Evolutionary conservation across 2,888 invertebrate species (phyloP).

Genomic region (Pandemis corylana): DNA sequence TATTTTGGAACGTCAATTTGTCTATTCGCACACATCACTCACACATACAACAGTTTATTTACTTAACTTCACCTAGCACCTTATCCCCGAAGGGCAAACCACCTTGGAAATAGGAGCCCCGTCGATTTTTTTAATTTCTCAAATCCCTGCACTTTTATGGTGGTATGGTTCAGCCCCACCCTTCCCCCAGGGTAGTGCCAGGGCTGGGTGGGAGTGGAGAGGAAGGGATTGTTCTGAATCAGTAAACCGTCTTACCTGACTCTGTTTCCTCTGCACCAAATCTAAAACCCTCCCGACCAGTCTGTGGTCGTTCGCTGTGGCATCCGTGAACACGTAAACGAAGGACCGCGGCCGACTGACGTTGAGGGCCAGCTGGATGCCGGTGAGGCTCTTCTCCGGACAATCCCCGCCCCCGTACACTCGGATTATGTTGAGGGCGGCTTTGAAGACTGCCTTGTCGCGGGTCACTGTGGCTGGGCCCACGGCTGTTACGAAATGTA

Average conservation of each 20-base stretch:
- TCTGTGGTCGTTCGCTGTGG: constrained; percentile 88
- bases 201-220: too few species aligned
- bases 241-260: constrained; percentile 82
- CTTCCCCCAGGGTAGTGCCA: too few species aligned
- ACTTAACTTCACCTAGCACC: too few species aligned
- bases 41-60: too few species aligned
- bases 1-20: too few species aligned
- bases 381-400: constrained; percentile 89
- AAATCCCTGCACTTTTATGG: too few species aligned
- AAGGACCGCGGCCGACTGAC: constrained; percentile 87
- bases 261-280: constrained; percentile 89
- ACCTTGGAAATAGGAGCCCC: too few species aligned
- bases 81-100: too few species aligned
- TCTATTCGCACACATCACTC: too few species aligned
- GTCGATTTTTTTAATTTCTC: too few species aligned
- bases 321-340: constrained; percentile 91
- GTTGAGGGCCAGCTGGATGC: constrained; percentile 87
- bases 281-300: constrained; percentile 86
- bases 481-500: constrained; percentile 71
- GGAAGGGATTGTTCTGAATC: neutral
- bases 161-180: too few species aligned
- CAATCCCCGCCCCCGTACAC: constrained; percentile 90
- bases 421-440: constrained; percentile 81
- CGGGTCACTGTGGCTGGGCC: constrained; percentile 87
- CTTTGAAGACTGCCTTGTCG: constrained; percentile 85